phyloP scores from a whole-genome alignment of 2,888 invertebrate species.

The Ephialtes manifestator region DNA sequence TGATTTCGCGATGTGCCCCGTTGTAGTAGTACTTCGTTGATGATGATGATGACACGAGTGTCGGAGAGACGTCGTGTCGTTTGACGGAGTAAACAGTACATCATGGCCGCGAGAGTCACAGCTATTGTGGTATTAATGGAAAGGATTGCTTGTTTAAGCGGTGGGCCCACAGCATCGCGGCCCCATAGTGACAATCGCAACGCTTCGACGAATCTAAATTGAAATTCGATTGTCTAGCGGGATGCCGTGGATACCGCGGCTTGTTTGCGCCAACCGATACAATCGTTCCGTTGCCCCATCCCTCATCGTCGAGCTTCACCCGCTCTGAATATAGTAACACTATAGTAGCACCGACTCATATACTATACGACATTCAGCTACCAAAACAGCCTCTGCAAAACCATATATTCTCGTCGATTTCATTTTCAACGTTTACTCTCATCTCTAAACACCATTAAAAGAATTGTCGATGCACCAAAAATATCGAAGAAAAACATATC shows the following conservation, averaged over 20 bases:
- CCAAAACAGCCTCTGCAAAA: constrained; percentile 3
- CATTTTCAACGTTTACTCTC: not conserved
- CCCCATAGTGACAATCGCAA: constrained; percentile 67
- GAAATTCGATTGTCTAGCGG: constrained; percentile 84
- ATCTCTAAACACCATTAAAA: not conserved
- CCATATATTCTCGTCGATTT: constrained; percentile 25
- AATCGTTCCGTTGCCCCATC: constrained; percentile 67
- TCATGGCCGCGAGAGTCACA: constrained; percentile 57
- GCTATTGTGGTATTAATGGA: constrained; percentile 84
- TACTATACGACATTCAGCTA: not conserved
- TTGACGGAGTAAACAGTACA: constrained; percentile 63
- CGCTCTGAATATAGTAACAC: not conserved
- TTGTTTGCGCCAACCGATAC: constrained; percentile 70
- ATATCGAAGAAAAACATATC: too few species aligned
- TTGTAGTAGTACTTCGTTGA: not conserved
- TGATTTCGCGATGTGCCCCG: constrained; percentile 14
- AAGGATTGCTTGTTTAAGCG: constrained; percentile 84
- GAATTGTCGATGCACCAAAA: not conserved
- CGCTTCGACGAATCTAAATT: constrained; percentile 83
- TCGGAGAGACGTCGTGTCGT: constrained; percentile 42
- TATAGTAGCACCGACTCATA: not conserved
- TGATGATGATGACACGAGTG: constrained; percentile 31
- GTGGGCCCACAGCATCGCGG: constrained; percentile 74
- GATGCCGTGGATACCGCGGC: constrained; percentile 66
- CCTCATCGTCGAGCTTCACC: constrained; percentile 66